A percentile compares a stretch with the other conserved stretches of the same genome.
Evolutionary conservation across 2,113 vertebrate genomes (phyloP).

Genomic region (Ondatra zibethicus): DNA sequence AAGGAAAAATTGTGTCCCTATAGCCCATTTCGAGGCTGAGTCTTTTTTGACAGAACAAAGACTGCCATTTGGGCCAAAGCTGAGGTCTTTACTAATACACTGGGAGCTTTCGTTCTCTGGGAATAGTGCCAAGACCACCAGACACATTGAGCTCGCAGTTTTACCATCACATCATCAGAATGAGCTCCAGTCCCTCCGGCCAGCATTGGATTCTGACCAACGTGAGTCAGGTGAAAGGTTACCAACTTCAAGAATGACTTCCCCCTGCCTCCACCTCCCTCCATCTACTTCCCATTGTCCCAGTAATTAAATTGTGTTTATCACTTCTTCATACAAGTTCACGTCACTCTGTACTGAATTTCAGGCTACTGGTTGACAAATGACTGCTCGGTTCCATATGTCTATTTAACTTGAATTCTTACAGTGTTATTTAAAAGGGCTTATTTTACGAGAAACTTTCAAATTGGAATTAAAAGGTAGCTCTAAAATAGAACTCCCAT

Average conservation of each 20-base stretch:
- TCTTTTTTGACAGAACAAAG: conserved; percentile 53
- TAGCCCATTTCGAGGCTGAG: conserved; percentile 57
- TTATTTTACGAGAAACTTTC: conserved; percentile 69
- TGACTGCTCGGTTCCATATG: conserved; percentile 57
- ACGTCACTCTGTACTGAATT: neutral
- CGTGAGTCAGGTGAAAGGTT: conserved; percentile 68
- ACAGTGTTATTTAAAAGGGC: neutral
- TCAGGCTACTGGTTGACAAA: conserved; percentile 62
- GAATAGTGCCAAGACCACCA: conserved; percentile 77
- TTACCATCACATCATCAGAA: conserved; percentile 78
- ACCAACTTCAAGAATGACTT: conserved; percentile 41
- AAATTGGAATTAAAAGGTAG: conserved; percentile 67
- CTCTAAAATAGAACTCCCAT: conserved; percentile 70
- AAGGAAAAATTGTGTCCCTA: conserved; percentile 53
- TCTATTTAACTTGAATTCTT: conserved; percentile 52
- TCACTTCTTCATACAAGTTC: conserved; percentile 22
- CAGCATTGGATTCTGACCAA: conserved; percentile 59
- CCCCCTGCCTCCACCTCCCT: neutral
- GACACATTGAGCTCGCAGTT: conserved; percentile 45
- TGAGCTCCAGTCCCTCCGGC: conserved; percentile 58
- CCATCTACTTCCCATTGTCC: neutral
- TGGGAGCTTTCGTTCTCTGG: conserved; percentile 70
- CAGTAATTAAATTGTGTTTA: conserved; percentile 44
- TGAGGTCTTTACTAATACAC: conserved; percentile 59
- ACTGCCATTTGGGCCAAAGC: conserved; percentile 72